Conservation (phyloP, 2,888 invertebrate genomes). For the Steinernema carpocapsae region DNA sequence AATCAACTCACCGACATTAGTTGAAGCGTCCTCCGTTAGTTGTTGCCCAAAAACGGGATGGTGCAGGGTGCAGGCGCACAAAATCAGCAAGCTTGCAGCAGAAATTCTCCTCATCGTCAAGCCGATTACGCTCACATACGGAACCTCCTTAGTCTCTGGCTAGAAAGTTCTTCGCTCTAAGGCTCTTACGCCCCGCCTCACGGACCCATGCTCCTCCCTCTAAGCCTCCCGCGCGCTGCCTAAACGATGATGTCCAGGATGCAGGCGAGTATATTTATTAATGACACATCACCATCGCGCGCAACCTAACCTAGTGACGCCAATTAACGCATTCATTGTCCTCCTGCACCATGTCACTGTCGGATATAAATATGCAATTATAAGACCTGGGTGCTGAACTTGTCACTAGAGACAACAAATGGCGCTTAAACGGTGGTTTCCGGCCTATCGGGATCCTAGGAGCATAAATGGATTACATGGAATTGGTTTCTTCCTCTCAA, state of each 20-base stretch:
- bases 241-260: background rate
- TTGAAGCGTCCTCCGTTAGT: too few relatives aligned
- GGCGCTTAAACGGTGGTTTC: too few relatives aligned
- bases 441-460: too few relatives aligned
- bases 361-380: constrained; percentile 12
- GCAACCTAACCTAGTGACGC: background rate
- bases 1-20: too few relatives aligned
- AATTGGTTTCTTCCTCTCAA: background rate
- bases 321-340: background rate
- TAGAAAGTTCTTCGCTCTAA: background rate
- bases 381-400: background rate
- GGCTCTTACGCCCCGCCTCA: background rate
- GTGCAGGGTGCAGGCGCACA: too few relatives aligned
- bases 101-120: too few relatives aligned
- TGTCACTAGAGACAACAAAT: too few relatives aligned
- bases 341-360: too few relatives aligned
- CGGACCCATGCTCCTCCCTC: background rate
- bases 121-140: too few relatives aligned
- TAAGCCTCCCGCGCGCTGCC: background rate
- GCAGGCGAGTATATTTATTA: constrained; percentile 7
- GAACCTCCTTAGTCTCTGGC: too few relatives aligned
- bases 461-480: background rate
- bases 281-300: constrained; percentile 9
- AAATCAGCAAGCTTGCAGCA: too few relatives aligned
- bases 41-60: too few relatives aligned